A percentile compares a stretch with the other conserved stretches of the same genome.
Evolutionary conservation across 2,113 vertebrate species (phyloP).

Genomic region (Callionymus lyra): DNA sequence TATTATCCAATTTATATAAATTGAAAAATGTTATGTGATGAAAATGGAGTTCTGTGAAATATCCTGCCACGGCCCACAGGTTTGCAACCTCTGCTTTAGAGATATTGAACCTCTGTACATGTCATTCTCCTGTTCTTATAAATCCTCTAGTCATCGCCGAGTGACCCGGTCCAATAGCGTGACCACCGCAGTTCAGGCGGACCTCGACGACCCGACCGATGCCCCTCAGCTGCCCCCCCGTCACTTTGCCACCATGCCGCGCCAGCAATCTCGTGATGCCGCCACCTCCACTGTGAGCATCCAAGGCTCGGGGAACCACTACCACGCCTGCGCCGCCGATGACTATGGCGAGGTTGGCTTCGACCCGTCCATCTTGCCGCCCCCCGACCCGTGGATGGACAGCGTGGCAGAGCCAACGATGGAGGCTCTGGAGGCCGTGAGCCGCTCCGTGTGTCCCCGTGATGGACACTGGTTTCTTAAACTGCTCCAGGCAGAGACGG

Average conservation of each 20-base stretch:
- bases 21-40: too few relatives aligned
- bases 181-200: conserved; percentile 84
- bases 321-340: conserved; percentile 86
- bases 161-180: conserved; percentile 72
- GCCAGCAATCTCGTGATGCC: conserved; percentile 84
- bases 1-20: too few relatives aligned
- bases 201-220: conserved; percentile 53
- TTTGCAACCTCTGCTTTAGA: too few relatives aligned
- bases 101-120: too few relatives aligned
- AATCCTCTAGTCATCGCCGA: conserved; percentile 40
- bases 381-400: conserved; percentile 98
- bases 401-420: conserved; percentile 67
- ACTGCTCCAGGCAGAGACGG: conserved; percentile 89
- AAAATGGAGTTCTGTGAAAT: too few relatives aligned
- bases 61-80: too few relatives aligned
- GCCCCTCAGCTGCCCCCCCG: conserved; percentile 21
- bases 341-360: conserved; percentile 88
- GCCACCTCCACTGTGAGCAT: conserved; percentile 92
- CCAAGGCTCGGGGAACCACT: conserved; percentile 95
- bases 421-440: conserved; percentile 10
- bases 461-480: conserved; percentile 98
- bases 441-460: conserved; percentile 81
- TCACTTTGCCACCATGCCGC: conserved; percentile 72
- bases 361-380: conserved; percentile 93
- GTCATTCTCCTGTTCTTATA: conserved; percentile 2